Evolutionary conservation across 2,113 vertebrate genomes (phyloP).

Genomic region (Ornithorhynchus anatinus): DNA sequence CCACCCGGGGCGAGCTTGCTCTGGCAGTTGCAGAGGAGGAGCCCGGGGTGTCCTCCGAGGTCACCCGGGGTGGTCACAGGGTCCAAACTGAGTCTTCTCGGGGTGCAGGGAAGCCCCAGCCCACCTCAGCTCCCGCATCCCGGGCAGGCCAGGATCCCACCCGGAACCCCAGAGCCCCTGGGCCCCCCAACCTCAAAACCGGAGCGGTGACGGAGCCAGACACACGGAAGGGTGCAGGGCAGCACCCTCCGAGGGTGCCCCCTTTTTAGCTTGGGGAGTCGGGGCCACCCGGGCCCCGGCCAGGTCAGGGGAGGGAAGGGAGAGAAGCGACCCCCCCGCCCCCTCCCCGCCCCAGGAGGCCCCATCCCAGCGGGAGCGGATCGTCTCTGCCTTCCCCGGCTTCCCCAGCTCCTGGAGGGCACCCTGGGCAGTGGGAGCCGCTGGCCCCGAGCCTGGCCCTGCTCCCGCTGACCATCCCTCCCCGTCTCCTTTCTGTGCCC

Average conservation of each 20-base stretch:
- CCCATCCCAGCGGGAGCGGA: too few relatives aligned
- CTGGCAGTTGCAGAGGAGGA: too few relatives aligned
- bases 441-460: too few relatives aligned
- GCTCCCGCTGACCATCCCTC: too few relatives aligned
- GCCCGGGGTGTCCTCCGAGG: too few relatives aligned
- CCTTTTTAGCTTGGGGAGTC: background rate
- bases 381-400: too few relatives aligned
- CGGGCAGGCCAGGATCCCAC: conserved; percentile 2
- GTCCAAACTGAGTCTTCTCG: too few relatives aligned
- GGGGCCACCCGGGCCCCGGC: background rate
- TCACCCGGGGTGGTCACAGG: too few relatives aligned
- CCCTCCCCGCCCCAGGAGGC: background rate
- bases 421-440: too few relatives aligned
- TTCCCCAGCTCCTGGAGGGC: too few relatives aligned
- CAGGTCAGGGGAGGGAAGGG: background rate
- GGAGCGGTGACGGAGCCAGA: background rate
- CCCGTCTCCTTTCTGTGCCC: background rate
- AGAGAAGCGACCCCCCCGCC: background rate
- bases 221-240: background rate
- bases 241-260: background rate
- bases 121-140: background rate
- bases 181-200: background rate
- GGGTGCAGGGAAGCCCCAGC: too few relatives aligned
- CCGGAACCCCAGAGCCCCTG: background rate
- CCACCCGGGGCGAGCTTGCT: too few relatives aligned